Conservation (phyloP, 2,113 vertebrate genomes). For the Physeter macrocephalus region DNA sequence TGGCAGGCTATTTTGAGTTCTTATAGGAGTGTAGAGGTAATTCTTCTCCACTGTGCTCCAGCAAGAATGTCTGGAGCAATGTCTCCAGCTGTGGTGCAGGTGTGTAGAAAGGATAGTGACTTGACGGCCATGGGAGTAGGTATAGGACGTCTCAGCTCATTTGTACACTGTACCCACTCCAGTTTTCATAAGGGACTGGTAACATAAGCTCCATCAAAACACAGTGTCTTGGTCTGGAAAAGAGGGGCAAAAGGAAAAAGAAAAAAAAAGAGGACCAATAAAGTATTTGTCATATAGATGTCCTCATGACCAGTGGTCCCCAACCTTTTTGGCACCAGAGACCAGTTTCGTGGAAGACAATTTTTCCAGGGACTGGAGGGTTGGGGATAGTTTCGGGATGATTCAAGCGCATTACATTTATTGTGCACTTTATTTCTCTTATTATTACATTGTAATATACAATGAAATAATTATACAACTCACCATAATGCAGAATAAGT, state of each 20-base stretch:
- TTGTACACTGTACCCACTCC: background rate
- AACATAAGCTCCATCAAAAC: background rate
- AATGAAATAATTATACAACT: too few relatives aligned
- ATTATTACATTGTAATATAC: too few relatives aligned
- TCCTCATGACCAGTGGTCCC: too few relatives aligned
- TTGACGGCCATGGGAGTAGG: background rate
- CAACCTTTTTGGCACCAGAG: too few relatives aligned
- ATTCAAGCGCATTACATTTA: too few relatives aligned
- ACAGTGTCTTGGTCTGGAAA: background rate
- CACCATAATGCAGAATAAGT: too few relatives aligned
- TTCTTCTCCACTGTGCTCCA: background rate
- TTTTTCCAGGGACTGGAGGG: too few relatives aligned
- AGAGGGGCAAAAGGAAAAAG: background rate
- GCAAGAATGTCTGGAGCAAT: background rate
- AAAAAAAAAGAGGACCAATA: too few relatives aligned
- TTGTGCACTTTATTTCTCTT: too few relatives aligned
- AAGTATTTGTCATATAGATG: background rate
- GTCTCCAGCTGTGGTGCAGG: accelerated
- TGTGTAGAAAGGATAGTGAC: background rate
- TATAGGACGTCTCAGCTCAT: background rate
- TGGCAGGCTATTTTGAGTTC: background rate
- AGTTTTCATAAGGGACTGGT: background rate
- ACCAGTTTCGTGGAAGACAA: too few relatives aligned
- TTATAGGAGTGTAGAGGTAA: background rate
- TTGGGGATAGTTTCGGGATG: too few relatives aligned